phyloP scores from a whole-genome alignment of 2,797 vertebrate species.

The Xyrichtys novacula region DNA sequence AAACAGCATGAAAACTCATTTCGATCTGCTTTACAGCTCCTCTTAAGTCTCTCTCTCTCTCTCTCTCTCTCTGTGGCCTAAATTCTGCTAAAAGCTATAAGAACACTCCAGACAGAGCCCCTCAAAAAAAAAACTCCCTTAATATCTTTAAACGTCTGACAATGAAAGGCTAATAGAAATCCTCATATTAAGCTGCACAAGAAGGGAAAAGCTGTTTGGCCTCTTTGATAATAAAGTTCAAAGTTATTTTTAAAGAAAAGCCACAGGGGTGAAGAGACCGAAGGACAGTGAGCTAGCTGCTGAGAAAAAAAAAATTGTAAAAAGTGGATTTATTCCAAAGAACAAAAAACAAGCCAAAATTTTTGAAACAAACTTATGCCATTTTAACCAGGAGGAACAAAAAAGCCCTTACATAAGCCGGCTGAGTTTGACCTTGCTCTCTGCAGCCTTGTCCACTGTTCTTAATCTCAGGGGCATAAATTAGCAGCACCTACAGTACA shows the following conservation, averaged over 20 bases:
- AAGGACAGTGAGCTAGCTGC: conserved; percentile 30
- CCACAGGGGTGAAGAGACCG: conserved; percentile 40
- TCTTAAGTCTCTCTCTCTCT: conserved; percentile 48
- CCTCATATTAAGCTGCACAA: conserved; percentile 34
- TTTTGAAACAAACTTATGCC: conserved; percentile 38
- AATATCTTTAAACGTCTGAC: conserved; percentile 56
- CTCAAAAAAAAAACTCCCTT: conserved; percentile 25
- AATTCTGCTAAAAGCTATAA: conserved; percentile 53
- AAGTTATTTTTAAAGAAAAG: conserved; percentile 25
- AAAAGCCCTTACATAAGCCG: conserved; percentile 65
- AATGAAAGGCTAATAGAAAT: conserved; percentile 60
- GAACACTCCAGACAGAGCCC: conserved; percentile 37
- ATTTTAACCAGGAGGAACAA: conserved; percentile 57
- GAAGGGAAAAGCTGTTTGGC: conserved; percentile 37
- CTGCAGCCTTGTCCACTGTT: conserved; percentile 60
- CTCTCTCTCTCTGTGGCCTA: conserved; percentile 37
- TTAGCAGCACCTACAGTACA: conserved; percentile 74
- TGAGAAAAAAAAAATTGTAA: conserved; percentile 26
- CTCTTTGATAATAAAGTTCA: conserved; percentile 48
- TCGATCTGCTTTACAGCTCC: conserved; percentile 54
- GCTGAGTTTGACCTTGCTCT: conserved; percentile 70
- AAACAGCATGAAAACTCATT: conserved; percentile 59
- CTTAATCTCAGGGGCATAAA: conserved; percentile 79
- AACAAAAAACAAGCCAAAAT: conserved; percentile 25
- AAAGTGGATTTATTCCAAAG: conserved; percentile 27